phyloP scores from a whole-genome alignment of 2,888 invertebrate species.

The Oligia latruncula region DNA sequence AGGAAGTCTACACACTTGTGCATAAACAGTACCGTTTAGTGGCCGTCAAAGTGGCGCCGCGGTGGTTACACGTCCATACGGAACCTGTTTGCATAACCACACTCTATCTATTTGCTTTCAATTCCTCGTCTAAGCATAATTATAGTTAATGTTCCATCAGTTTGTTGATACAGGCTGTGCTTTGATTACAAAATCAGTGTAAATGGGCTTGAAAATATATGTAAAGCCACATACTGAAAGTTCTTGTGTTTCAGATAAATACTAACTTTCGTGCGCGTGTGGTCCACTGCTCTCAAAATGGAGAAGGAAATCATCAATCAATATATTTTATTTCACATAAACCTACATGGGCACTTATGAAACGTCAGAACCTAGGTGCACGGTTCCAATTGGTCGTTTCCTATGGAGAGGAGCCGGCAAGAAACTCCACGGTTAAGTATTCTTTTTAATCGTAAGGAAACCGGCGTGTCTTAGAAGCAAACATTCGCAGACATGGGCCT shows the following conservation, averaged over 20 bases:
- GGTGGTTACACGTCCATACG: neutral
- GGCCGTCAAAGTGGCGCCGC: constrained; percentile 38
- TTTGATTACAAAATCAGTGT: neutral
- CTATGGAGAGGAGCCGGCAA: too few relatives aligned
- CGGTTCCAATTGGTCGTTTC: too few relatives aligned
- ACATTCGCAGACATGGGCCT: too few relatives aligned
- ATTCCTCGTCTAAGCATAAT: constrained; percentile 2
- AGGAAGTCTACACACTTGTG: neutral
- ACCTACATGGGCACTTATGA: too few relatives aligned
- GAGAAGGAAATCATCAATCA: neutral
- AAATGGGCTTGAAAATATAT: neutral
- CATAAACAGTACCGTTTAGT: constrained; percentile 14
- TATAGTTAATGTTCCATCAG: neutral
- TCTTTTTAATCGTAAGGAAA: neutral
- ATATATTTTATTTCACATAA: too few relatives aligned
- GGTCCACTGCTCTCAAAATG: neutral
- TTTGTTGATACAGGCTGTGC: neutral
- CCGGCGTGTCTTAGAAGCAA: neutral
- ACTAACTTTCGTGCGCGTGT: too few relatives aligned
- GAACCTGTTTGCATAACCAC: constrained; percentile 24
- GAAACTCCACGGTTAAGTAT: too few relatives aligned
- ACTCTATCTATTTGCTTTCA: constrained; percentile 19
- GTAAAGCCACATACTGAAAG: neutral
- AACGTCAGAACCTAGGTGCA: too few relatives aligned
- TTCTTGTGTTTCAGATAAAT: neutral